Conservation (phyloP, 2,797 vertebrate species). For the Siniperca scherzeri region DNA sequence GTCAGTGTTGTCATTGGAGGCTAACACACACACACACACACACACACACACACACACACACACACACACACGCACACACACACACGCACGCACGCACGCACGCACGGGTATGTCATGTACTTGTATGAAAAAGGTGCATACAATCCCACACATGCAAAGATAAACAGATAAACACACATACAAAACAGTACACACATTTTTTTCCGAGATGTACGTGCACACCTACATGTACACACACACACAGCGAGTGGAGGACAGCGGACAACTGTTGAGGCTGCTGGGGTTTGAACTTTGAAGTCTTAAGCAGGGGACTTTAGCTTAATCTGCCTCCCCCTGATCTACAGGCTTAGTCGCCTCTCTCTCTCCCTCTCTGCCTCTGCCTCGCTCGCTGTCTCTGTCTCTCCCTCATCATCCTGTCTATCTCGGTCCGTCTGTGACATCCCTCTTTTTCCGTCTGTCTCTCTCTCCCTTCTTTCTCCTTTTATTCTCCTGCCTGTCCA, state of each 20-base stretch:
- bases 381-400: slow-evolving; percentile 30
- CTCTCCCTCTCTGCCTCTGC: slow-evolving; percentile 27
- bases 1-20: slow-evolving; percentile 12
- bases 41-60: not conserved
- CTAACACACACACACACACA: not conserved
- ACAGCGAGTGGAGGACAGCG: slow-evolving; percentile 26
- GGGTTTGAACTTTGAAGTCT: slow-evolving; percentile 86
- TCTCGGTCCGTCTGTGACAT: slow-evolving; percentile 24
- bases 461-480: slow-evolving; percentile 39
- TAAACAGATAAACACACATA: not conserved
- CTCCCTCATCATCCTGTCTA: slow-evolving; percentile 18
- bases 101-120: no score
- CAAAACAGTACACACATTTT: not conserved
- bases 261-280: slow-evolving; percentile 73
- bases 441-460: slow-evolving; percentile 42
- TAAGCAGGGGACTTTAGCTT: slow-evolving; percentile 85
- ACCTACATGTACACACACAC: not conserved
- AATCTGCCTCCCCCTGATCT: slow-evolving; percentile 85
- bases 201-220: not conserved
- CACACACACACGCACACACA: not conserved
- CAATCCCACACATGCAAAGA: not conserved
- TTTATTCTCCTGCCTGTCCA: slow-evolving; percentile 49
- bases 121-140: not conserved
- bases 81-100: no score
- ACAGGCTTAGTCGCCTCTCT: slow-evolving; percentile 74